Evolutionary conservation across 2,113 vertebrate genomes (phyloP), one percentile per base, ranked within the genome.

Genomic region (Pelodiscus sinensis): DNA sequence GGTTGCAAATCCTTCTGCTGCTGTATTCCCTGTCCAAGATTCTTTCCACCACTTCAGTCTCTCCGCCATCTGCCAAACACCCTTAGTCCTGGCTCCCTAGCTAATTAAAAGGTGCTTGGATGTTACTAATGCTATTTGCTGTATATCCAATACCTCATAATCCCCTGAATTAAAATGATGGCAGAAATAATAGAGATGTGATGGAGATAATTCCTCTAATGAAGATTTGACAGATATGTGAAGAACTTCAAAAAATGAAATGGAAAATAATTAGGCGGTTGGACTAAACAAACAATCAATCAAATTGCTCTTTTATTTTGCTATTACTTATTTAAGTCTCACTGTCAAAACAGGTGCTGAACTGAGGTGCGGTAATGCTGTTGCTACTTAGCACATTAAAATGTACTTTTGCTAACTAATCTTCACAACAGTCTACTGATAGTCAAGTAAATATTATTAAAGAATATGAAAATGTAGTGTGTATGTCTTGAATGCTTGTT

Each of bases 241-340:
- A 95, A 92, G 55, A 95, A 95, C n/a, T 82, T 92, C 60, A 91
- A 96, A 86, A 21, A 84, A 96, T 80, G 81, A 96, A 92, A 95
- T 96, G 86, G 81, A 87, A 97, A 97, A 96, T 95, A 97, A 96
- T 96, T 92, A 95, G 54, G 1, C 54, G 92, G 35, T 87, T 94
- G 86, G 87, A 93, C 96, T 95, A 97, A 96, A 93, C 85, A 97
- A 95, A 35, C 90, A 97, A 91, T 96, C 95, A 95, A 85, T 96
- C 91, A 95, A 87, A 92, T 93, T 95, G 55, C 82, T 94, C 85
- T 92, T 97, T 93, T 93, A 85, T 93, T 94, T 93, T 90, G 68
- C 92, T 92, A 8, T 60, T 86, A 77, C 29, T 83, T 58, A 82
- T 51, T 87, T 51, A 91, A 90, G 54, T 65, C 88, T 0, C 50